A percentile compares a stretch with the other conserved stretches of the same genome.
Conservation (phyloP, 2,888 invertebrate species). For the Chrysolina oricalcia region DNA sequence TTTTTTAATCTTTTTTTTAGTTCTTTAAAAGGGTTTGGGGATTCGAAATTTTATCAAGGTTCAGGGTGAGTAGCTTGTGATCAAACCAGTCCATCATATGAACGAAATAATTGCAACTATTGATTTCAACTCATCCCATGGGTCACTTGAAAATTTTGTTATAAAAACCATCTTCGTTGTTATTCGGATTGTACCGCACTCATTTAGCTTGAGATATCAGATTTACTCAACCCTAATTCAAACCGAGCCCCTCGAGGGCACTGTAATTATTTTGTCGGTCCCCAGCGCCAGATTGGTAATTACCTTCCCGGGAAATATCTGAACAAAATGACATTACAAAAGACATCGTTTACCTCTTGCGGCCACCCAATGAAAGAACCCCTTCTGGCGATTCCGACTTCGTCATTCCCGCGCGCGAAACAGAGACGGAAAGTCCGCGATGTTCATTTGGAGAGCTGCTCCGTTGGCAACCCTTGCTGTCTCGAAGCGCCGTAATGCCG, state of each 20-base stretch:
- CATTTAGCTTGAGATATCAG: background rate
- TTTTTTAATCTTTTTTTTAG: no score
- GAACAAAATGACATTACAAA: slow-evolving; percentile 16
- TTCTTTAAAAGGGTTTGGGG: no score
- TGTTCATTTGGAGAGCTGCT: slow-evolving; percentile 24
- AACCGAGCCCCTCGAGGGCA: background rate
- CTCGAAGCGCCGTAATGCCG: slow-evolving; percentile 23
- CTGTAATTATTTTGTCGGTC: slow-evolving; percentile 22
- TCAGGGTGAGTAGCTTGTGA: no score
- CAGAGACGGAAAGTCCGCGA: background rate
- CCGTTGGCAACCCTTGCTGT: slow-evolving; percentile 34
- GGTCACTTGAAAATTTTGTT: no score
- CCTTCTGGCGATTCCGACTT: background rate
- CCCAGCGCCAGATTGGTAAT: slow-evolving; percentile 15
- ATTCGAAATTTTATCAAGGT: no score
- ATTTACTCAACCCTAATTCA: slow-evolving; percentile 10
- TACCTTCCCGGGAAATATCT: slow-evolving; percentile 14
- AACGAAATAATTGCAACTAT: no score
- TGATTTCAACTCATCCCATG: no score
- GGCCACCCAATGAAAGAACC: slow-evolving; percentile 14
- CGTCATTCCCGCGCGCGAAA: background rate
- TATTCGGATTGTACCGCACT: background rate
- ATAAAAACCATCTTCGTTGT: no score
- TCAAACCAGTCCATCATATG: no score
- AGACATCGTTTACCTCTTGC: slow-evolving; percentile 23